Evolutionary conservation across 2,888 invertebrate species (phyloP), one percentile per base, ranked within the genome.

Genomic region (Xestia ashworthii): DNA sequence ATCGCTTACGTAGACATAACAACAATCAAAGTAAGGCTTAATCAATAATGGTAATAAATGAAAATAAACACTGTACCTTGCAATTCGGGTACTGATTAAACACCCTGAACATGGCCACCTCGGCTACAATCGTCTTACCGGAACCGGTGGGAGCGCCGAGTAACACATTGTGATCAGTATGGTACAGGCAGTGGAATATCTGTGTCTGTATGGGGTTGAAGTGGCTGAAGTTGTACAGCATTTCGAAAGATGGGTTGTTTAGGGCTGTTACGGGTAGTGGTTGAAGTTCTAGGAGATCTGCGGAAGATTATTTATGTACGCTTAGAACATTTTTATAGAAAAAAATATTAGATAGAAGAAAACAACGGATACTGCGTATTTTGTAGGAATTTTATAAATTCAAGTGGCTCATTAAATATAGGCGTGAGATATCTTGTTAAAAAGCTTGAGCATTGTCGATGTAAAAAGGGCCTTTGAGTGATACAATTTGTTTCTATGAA

Each of bases 191-290:
- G 94, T 99, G 99, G 94, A 99, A 99, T 83, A 99, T 98, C 96
- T 99, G 99, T 0, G 99, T 99, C 95, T 99, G 99, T 86, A 99
- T 99, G 1, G 99, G 99, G 96, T 99, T 99, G 96, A 99, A 99
- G 93, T 99, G 99, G 0, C 98, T 98, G 94, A 99, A 99, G 81
- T 97, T 97, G 96, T 99, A 99, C 5, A 99, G 97, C 71, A 97
- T 96, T 93, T 99, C 98, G 90, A 98, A 99, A 1, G 97, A 93
- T 0, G 97, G 96, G 90, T 99, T 98, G 88, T 98, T 97, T 25
- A 99, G 95, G 0, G 98, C 99, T 44, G 97, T 97, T 50, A 99
- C 97, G 2, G 99, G 98, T 41, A 99, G 94, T 0, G 99, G 99
- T 84, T 98, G 98, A 32, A 99, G 97, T 90, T 99, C 98, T 55